phyloP scores from a whole-genome alignment of 2,797 vertebrate species.

The Ambastaia sidthimunki region DNA sequence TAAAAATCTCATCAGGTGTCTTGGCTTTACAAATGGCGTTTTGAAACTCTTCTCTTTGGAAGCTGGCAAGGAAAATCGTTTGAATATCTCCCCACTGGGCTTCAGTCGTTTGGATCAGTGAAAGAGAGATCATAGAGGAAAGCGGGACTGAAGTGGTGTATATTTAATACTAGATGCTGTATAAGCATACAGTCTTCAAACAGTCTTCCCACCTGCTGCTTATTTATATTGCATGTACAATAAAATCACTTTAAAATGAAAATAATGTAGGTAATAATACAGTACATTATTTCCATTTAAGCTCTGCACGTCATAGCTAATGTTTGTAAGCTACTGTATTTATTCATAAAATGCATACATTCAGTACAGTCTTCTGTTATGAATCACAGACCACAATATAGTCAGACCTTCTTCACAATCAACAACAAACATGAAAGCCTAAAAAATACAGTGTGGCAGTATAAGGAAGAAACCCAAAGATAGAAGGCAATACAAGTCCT shows the following conservation, averaged over 20 bases:
- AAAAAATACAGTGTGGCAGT: background rate
- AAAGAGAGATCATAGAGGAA: background rate
- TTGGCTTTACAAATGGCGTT: background rate
- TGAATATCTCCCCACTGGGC: background rate
- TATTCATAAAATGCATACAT: background rate
- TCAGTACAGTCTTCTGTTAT: background rate
- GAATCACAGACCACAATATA: background rate
- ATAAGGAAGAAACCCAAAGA: constrained; percentile 5
- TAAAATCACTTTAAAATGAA: background rate
- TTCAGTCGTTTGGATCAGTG: background rate
- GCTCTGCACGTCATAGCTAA: background rate
- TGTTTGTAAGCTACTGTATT: background rate
- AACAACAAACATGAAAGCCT: background rate
- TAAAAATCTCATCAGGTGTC: background rate
- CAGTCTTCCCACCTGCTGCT: background rate
- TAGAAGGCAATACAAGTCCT: constrained; percentile 20
- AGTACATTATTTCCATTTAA: background rate
- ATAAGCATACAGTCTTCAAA: background rate
- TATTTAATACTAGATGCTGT: constrained; percentile 4
- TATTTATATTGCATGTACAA: background rate
- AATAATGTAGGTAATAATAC: background rate
- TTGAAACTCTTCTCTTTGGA: background rate
- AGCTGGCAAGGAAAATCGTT: background rate
- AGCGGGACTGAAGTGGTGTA: constrained; percentile 7
- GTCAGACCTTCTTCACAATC: background rate